Evolutionary conservation across 2,797 vertebrate genomes (phyloP).

Genomic region (Gobio occitaniae): DNA sequence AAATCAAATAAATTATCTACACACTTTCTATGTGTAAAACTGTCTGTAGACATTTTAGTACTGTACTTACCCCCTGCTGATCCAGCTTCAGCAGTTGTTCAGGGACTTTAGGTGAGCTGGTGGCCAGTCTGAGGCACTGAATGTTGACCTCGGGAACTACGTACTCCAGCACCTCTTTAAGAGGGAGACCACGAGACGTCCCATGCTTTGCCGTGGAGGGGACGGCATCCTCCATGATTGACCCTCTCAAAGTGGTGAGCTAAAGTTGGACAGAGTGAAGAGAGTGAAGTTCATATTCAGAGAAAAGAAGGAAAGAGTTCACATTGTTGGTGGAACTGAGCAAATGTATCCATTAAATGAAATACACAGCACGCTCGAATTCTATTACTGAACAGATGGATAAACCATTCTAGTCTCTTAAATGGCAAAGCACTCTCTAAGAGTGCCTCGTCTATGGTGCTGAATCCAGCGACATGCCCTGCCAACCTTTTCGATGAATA

Average conservation of each 20-base stretch:
- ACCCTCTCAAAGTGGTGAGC: constrained; percentile 85
- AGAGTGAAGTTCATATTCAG: not conserved
- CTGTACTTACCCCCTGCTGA: constrained; percentile 82
- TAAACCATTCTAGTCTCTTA: constrained; percentile 24
- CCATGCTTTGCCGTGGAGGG: constrained; percentile 86
- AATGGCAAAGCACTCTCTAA: constrained; percentile 22
- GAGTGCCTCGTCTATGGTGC: not conserved
- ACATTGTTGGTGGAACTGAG: not conserved
- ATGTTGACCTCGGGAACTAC: constrained; percentile 84
- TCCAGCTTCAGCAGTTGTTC: constrained; percentile 86
- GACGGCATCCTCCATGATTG: constrained; percentile 85
- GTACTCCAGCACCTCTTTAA: constrained; percentile 86
- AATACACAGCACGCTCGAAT: not conserved
- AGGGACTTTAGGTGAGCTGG: constrained; percentile 79
- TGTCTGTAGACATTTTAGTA: not conserved
- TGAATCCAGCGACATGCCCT: constrained; percentile 10
- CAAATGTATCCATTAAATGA: not conserved
- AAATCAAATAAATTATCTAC: not conserved
- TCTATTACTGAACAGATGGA: constrained; percentile 23
- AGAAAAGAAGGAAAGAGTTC: not conserved
- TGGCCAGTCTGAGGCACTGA: constrained; percentile 83
- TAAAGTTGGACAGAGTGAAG: constrained; percentile 53
- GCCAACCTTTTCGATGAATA: constrained; percentile 48
- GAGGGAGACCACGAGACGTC: constrained; percentile 82
- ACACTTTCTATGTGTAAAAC: not conserved